These are phyloP conservation scores for Ploceus nigricollis DNA, from an alignment of 2,113 vertebrate species.

Conservation along the genomic window DNA sequence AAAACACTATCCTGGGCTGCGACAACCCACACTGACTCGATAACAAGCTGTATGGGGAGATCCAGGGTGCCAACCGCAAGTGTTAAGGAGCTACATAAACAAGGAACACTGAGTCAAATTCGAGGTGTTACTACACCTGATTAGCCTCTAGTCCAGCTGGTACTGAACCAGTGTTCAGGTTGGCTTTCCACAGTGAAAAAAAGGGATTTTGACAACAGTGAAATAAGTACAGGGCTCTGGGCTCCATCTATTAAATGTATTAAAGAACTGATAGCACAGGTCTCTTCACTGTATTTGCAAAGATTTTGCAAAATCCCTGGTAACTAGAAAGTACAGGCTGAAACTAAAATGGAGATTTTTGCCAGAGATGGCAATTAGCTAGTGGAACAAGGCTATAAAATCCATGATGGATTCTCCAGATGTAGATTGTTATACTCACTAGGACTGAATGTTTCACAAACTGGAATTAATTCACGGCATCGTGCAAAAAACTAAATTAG, in stretches of 20 bases:
- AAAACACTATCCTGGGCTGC: neutral
- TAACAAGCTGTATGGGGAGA: neutral
- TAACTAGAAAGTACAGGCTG: constrained; percentile 12
- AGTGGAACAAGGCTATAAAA: constrained; percentile 29
- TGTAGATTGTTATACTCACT: neutral
- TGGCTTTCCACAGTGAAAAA: neutral
- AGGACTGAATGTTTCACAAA: neutral
- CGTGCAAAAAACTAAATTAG: neutral
- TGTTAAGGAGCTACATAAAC: neutral
- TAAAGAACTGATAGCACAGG: neutral
- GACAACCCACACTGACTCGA: neutral
- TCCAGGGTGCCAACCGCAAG: neutral
- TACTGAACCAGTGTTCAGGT: neutral
- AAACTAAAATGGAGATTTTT: neutral
- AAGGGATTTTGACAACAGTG: neutral
- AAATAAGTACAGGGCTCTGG: neutral
- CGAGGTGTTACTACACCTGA: neutral
- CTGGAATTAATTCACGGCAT: neutral
- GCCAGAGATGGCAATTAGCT: constrained; percentile 25
- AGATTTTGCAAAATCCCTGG: neutral
- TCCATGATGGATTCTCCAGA: neutral
- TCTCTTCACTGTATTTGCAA: neutral
- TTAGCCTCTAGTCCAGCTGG: neutral
- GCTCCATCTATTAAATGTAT: neutral
- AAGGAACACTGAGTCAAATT: neutral